These are phyloP conservation scores for Himalopsyche japonica DNA, from an alignment of 2,888 invertebrate genomes.

Conservation along the genomic window DNA sequence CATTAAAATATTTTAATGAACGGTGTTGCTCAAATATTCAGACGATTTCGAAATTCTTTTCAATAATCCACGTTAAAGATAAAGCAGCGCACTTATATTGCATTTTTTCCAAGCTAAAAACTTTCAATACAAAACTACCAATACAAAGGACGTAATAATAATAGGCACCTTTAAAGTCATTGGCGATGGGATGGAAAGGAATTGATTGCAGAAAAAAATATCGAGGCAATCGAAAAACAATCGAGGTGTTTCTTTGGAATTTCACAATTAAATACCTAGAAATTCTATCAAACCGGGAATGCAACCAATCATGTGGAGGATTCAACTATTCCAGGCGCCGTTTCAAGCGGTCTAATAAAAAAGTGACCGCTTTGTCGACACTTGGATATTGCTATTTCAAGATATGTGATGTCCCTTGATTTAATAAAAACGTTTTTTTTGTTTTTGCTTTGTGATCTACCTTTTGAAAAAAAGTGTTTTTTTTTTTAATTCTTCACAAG, in stretches of 20 bases:
- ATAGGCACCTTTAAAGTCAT: slow-evolving; percentile 27
- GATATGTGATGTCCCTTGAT: neutral
- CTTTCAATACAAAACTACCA: slow-evolving; percentile 23
- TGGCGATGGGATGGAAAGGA: slow-evolving; percentile 18
- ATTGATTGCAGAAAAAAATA: slow-evolving; percentile 27
- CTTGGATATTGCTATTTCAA: neutral
- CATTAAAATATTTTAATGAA: neutral
- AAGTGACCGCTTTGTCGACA: slow-evolving; percentile 6
- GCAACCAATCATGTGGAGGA: slow-evolving; percentile 10
- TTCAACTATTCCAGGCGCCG: slow-evolving; percentile 6
- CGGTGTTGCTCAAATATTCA: neutral
- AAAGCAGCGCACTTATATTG: neutral
- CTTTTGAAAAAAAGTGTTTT: no score
- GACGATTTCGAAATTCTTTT: neutral
- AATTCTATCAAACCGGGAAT: neutral
- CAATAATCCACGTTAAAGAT: neutral
- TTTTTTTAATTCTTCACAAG: no score
- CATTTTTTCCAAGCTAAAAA: slow-evolving; percentile 11
- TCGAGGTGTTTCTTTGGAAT: slow-evolving; percentile 39
- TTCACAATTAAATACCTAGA: slow-evolving; percentile 40
- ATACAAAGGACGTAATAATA: slow-evolving; percentile 27
- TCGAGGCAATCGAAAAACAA: slow-evolving; percentile 16
- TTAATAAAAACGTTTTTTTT: no score
- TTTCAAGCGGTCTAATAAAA: slow-evolving; percentile 16
- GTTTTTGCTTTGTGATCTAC: no score